A percentile compares a stretch with the other conserved stretches of the same genome.
Conservation (phyloP, 92 coral and sea anemone genomes). For the Paragorgia papillata region DNA sequence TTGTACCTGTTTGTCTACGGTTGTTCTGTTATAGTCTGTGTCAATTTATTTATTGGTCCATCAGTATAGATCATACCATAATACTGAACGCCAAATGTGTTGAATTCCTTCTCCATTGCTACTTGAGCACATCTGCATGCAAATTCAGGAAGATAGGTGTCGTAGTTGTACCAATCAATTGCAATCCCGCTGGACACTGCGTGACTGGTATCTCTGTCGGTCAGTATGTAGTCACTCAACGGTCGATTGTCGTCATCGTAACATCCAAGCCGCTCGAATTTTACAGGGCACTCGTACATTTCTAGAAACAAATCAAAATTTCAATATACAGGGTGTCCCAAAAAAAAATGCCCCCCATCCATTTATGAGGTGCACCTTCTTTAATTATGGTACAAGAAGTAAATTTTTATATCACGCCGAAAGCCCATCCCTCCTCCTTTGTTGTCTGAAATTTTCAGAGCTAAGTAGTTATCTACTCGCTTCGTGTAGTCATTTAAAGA, state of each 20-base stretch:
- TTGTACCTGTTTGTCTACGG: too few relatives aligned
- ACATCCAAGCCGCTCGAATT: conserved; percentile 77
- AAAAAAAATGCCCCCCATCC: too few relatives aligned
- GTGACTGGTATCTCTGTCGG: conserved; percentile 64
- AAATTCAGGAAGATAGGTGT: conserved; percentile 66
- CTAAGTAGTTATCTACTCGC: too few relatives aligned
- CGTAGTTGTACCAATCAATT: conserved; percentile 92
- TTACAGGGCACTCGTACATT: conserved; percentile 67
- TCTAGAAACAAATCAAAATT: background rate
- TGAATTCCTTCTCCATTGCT: conserved; percentile 60
- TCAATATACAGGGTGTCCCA: too few relatives aligned
- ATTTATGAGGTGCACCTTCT: too few relatives aligned
- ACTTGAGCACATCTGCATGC: conserved; percentile 82
- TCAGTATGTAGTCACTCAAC: conserved; percentile 65
- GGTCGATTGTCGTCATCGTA: conserved; percentile 68
- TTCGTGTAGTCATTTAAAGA: too few relatives aligned
- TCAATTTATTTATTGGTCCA: too few relatives aligned
- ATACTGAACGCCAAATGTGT: conserved; percentile 79
- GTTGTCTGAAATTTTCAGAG: too few relatives aligned
- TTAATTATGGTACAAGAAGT: too few relatives aligned
- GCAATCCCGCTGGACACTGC: conserved; percentile 54
- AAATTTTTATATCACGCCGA: too few relatives aligned
- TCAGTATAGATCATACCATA: conserved; percentile 61
- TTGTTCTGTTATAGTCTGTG: too few relatives aligned
- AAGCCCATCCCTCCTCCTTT: too few relatives aligned